Evolutionary conservation across 2,113 vertebrate species (phyloP).

Genomic region (Brachypodius melanocephalos): DNA sequence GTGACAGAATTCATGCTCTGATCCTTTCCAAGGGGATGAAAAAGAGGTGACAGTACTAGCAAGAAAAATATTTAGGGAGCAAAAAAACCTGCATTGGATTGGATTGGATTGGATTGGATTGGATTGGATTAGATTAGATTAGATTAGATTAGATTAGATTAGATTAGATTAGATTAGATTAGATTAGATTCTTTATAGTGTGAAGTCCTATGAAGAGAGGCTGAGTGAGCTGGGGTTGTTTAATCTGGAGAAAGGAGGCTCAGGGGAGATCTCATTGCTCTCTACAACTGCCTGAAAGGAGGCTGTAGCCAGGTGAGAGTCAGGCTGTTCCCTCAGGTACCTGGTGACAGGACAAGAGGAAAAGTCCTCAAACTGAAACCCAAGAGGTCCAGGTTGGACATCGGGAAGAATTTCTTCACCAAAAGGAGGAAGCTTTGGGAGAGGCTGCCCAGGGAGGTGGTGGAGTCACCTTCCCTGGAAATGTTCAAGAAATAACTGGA

Average conservation of each 20-base stretch:
- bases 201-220: background rate
- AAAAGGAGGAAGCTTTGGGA: background rate
- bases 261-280: background rate
- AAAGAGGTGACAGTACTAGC: background rate
- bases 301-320: rapidly evolving
- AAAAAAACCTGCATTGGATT: background rate
- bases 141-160: background rate
- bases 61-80: background rate
- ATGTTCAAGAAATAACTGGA: background rate
- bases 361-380: rapidly evolving
- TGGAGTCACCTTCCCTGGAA: background rate
- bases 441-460: background rate
- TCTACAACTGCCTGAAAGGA: background rate
- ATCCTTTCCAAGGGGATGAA: background rate
- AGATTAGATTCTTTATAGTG: background rate
- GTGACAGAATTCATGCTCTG: background rate
- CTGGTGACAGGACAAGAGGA: background rate
- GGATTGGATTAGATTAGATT: background rate
- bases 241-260: background rate
- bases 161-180: background rate
- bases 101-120: background rate
- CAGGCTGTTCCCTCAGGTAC: background rate
- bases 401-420: background rate
- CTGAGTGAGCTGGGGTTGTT: background rate
- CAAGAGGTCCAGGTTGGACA: background rate